Conservation (phyloP, 2,113 vertebrate genomes). For the Sphyrna mokarran region DNA sequence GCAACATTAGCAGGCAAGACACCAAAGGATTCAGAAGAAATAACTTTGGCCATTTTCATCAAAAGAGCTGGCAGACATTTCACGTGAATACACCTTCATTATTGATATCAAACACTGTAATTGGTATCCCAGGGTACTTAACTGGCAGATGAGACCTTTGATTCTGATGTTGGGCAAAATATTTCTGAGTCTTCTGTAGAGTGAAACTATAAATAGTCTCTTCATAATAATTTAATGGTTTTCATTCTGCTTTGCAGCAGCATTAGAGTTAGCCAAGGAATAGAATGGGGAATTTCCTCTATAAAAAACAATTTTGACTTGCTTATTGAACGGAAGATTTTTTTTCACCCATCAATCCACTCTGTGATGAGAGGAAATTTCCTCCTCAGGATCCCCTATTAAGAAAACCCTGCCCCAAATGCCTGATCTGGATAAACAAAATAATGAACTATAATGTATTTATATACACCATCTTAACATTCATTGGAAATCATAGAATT, state of each 20-base stretch:
- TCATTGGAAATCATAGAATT: not conserved
- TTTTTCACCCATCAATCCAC: not conserved
- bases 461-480: not conserved
- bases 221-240: not conserved
- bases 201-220: not conserved
- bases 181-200: not conserved
- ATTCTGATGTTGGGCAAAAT: not conserved
- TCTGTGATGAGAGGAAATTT: not conserved
- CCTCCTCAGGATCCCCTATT: not conserved
- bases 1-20: not conserved
- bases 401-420: not conserved
- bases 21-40: conserved; percentile 14
- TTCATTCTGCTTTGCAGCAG: not conserved
- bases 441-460: not conserved
- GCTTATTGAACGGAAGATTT: not conserved
- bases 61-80: conserved; percentile 11
- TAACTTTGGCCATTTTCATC: conserved; percentile 26
- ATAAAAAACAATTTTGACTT: not conserved
- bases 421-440: not conserved
- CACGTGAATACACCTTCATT: not conserved
- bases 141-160: not conserved
- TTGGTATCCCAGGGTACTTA: not conserved
- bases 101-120: not conserved
- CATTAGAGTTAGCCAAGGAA: not conserved
- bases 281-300: not conserved